Conservation (phyloP, 2,797 vertebrate genomes). For the Tadarida brasiliensis region DNA sequence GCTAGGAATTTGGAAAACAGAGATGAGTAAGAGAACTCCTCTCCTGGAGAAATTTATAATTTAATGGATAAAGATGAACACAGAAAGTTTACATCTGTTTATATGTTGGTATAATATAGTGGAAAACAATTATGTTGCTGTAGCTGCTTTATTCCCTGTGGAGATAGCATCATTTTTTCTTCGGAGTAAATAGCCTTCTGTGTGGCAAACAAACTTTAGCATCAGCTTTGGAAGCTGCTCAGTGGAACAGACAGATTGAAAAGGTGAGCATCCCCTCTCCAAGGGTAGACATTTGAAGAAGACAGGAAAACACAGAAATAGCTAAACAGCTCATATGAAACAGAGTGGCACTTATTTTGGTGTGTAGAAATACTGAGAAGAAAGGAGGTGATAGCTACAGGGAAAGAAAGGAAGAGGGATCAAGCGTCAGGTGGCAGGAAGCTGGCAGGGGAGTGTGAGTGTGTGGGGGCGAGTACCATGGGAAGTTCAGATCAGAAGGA, state of each 20-base stretch:
- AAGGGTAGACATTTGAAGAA: neutral
- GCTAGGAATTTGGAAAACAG: neutral
- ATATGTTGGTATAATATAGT: neutral
- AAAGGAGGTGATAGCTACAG: neutral
- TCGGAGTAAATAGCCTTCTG: neutral
- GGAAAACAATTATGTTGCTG: neutral
- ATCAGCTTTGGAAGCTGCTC: neutral
- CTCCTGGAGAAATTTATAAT: neutral
- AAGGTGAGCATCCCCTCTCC: neutral
- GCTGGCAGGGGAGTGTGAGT: neutral
- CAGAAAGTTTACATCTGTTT: neutral
- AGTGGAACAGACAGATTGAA: neutral
- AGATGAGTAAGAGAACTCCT: neutral
- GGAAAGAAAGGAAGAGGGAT: neutral
- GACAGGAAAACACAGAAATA: neutral
- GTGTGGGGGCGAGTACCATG: neutral
- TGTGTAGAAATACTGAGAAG: neutral
- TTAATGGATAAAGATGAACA: neutral
- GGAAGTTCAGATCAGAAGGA: neutral
- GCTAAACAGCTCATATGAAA: neutral
- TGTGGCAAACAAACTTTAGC: neutral
- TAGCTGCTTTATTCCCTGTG: neutral
- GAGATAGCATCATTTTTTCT: neutral
- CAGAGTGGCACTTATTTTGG: neutral
- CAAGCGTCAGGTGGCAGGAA: neutral